These are phyloP conservation scores for Cosmorhoe ocellata DNA, from an alignment of 2,888 invertebrate species.

Conservation along the genomic window DNA sequence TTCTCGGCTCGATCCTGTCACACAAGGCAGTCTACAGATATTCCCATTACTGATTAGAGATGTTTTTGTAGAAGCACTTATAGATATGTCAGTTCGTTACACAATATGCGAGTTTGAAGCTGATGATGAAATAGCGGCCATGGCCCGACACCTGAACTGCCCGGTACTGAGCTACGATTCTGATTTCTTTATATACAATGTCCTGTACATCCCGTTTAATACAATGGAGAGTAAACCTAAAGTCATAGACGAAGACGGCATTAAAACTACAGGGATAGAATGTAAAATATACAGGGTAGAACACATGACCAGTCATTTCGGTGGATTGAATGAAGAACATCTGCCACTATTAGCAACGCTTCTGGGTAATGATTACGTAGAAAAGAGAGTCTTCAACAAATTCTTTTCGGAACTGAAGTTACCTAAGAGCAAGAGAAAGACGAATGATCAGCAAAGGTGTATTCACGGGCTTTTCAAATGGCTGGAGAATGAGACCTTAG, in stretches of 20 bases:
- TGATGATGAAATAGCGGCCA: slow-evolving; percentile 92
- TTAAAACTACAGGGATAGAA: slow-evolving; percentile 70
- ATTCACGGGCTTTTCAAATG: slow-evolving; percentile 89
- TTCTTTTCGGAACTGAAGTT: slow-evolving; percentile 87
- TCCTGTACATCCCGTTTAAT: slow-evolving; percentile 90
- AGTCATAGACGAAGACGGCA: slow-evolving; percentile 47
- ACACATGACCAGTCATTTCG: slow-evolving; percentile 85
- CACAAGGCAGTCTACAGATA: slow-evolving; percentile 80
- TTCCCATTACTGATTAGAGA: slow-evolving; percentile 89
- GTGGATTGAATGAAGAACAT: slow-evolving; percentile 84
- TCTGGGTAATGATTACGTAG: slow-evolving; percentile 95
- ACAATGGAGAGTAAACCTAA: slow-evolving; percentile 82
- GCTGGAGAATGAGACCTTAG: slow-evolving; percentile 87
- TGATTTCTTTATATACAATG: slow-evolving; percentile 95
- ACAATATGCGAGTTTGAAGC: slow-evolving; percentile 94
- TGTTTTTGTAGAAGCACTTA: slow-evolving; percentile 87
- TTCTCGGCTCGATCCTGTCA: slow-evolving; percentile 79
- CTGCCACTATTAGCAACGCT: slow-evolving; percentile 91
- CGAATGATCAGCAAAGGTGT: slow-evolving; percentile 85
- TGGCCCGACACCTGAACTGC: slow-evolving; percentile 89
- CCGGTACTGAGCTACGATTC: slow-evolving; percentile 96
- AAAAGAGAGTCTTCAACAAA: slow-evolving; percentile 84
- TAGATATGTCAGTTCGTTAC: slow-evolving; percentile 84
- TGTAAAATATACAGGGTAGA: slow-evolving; percentile 89
- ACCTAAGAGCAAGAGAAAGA: slow-evolving; percentile 76